Evolutionary conservation across 2,113 vertebrate species (phyloP), one percentile per base, ranked within the genome.

Genomic region (Phoxinus phoxinus): DNA sequence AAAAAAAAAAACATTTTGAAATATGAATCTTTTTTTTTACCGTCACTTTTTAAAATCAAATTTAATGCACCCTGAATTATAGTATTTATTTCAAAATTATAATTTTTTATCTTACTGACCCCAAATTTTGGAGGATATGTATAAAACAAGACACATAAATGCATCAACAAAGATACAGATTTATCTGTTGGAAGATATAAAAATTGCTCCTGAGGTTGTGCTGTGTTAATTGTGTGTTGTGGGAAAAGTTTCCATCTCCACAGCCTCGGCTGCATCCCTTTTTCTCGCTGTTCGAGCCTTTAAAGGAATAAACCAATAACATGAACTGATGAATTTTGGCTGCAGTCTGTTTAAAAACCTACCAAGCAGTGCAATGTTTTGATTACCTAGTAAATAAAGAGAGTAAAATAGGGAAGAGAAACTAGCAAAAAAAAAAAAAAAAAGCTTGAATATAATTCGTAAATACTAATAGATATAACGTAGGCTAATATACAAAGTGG

Each of bases 231-330:
- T 3, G 7, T 25, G 46, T 19, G 78, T 0, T 69, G 77, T 61
- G 59, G 84, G 65, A 63, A 25, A 4, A 0, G 56, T 9, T 17
- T 74, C 53, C 87, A 88, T 86, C 75, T 88, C 84, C 25, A 88
- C 23, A 77, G 8, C 44, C 51, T 88, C 84, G 13, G 80, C 84
- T 74, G 44, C 80, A 19, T 58, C 21, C 9, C 56, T 72, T 67
- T 44, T 85, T 25, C 80, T 65, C 30, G 69, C 25, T 9, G 69
- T 25, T 25, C 44, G 77, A 44, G 51, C 12, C 87, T 88, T 25
- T 48, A 73, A 81, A 67, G 73, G 5, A 88, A 21, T 9, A 41
- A 61, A 44, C 21, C n/a, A 56, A 9, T 53, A 23, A 65, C 23
- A 48, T 74, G 4, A 74, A 27, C 6, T 35, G 6, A 67, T 67